Base-by-base conservation (phyloP, 2,888 invertebrate genomes). In the Cataglyphis rosenhaueri region DNA sequence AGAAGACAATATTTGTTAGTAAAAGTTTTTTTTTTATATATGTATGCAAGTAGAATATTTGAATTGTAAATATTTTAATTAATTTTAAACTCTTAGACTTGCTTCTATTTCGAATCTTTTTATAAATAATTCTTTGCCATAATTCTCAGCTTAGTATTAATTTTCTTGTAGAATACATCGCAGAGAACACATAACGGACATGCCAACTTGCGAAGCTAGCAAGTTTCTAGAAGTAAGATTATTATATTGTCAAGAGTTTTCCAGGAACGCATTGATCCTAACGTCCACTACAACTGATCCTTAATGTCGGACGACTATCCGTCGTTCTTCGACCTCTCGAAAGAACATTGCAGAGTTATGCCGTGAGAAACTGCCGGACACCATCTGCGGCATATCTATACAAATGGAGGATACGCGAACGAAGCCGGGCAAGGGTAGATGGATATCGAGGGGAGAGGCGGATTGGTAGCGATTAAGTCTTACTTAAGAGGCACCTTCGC, bases 401-500 rank as follows among this genome's bases (percentile, higher is more conserved):
- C 65, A 25, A 68, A 52, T 44, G 79, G 44, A 21, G 52, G 38
- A 68, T n/a, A 44, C 4, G n/a, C 35, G 74, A 78, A 59, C 57
- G 61, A 59, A 41, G 68, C 70, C 57, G 21, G 21, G 74, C 71
- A 57, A 38, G 73, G 73, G 82, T 65, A 78, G 57, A 3, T 32
- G 64, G 41, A 57, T 41, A 66, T 57, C 79, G 59, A 35, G 55
- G 70, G 59, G 81, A 75, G 88, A 84, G 88, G 85, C 85, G 86
- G 87, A 87, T 84, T 86, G 87, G 86, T 86, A 75, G 88, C 87
- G 90, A 91, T 89, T 89, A 91, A 91, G 88, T 90, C 89, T 90
- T 87, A 91, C 90, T 91, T 90, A 92, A 90, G 88, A 88, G 86
- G 86, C 86, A 88, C 90, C 89, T 85, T 86, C 88, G 86, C 84